Evolutionary conservation across 2,888 invertebrate genomes (phyloP).

Genomic region (Drosophila quinaria): DNA sequence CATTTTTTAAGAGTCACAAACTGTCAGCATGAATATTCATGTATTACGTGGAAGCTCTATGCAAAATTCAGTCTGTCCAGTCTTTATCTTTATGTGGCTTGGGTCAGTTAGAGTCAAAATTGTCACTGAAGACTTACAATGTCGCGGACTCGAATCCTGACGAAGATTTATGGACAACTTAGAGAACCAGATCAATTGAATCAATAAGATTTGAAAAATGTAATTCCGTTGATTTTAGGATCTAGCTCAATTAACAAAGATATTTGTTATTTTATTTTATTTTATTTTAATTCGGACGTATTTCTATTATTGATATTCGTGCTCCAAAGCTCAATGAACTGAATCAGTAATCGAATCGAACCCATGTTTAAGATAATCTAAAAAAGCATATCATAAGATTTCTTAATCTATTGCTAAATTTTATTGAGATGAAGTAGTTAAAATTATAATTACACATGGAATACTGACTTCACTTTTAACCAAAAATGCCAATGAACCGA

Average conservation of each 20-base stretch:
- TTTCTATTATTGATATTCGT: neutral
- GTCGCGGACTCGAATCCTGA: conserved; percentile 17
- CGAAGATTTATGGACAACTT: conserved; percentile 44
- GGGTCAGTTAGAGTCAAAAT: conserved; percentile 48
- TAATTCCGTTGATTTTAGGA: neutral
- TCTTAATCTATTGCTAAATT: neutral
- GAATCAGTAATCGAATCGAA: neutral
- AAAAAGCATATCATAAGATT: neutral
- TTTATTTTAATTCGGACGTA: too few relatives aligned
- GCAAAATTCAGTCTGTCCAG: conserved; percentile 28
- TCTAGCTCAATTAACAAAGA: too few relatives aligned
- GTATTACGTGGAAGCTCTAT: conserved; percentile 9
- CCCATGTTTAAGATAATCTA: neutral
- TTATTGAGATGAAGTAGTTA: neutral
- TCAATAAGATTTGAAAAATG: too few relatives aligned
- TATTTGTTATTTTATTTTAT: too few relatives aligned
- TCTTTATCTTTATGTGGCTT: conserved; percentile 41
- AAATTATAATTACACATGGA: neutral
- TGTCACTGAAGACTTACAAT: conserved; percentile 13
- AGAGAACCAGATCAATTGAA: neutral
- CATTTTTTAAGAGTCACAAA: neutral
- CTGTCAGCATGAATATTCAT: conserved; percentile 28
- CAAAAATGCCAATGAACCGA: conserved; percentile 17
- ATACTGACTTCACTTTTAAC: neutral
- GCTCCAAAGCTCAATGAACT: neutral